phyloP scores from a whole-genome alignment of 2,888 invertebrate genomes.

The Aporophyla lueneburgensis region DNA sequence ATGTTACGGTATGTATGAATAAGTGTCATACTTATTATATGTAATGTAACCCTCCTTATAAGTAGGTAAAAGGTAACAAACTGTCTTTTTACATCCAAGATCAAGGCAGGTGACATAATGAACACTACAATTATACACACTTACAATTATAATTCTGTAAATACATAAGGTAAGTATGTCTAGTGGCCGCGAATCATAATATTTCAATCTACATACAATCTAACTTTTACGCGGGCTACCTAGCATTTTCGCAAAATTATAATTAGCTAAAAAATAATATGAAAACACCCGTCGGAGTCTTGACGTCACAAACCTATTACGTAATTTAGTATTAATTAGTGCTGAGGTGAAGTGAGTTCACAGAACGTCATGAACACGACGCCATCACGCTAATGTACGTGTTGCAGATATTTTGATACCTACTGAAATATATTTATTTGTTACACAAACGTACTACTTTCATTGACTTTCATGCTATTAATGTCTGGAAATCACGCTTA shows the following conservation, averaged over 20 bases:
- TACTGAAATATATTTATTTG: conserved; percentile 17
- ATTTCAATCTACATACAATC: neutral
- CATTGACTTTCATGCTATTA: neutral
- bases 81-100: too few species aligned
- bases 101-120: too few species aligned
- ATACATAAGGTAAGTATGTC: neutral
- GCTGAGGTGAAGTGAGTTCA: conserved; percentile 34
- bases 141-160: neutral
- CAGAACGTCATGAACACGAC: conserved; percentile 25
- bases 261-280: neutral
- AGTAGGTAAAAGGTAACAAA: too few species aligned
- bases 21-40: too few species aligned
- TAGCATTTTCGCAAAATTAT: neutral
- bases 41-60: too few species aligned
- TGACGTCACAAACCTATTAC: conserved; percentile 21
- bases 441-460: neutral
- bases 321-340: conserved; percentile 28
- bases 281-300: neutral
- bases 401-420: conserved; percentile 21
- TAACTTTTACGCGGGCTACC: neutral
- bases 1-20: too few species aligned
- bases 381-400: conserved; percentile 10
- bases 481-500: neutral
- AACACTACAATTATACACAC: too few species aligned
- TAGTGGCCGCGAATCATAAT: too few species aligned